These are phyloP conservation scores for Clivina fossor DNA, from an alignment of 2,888 invertebrate species.

Conservation along the genomic window DNA sequence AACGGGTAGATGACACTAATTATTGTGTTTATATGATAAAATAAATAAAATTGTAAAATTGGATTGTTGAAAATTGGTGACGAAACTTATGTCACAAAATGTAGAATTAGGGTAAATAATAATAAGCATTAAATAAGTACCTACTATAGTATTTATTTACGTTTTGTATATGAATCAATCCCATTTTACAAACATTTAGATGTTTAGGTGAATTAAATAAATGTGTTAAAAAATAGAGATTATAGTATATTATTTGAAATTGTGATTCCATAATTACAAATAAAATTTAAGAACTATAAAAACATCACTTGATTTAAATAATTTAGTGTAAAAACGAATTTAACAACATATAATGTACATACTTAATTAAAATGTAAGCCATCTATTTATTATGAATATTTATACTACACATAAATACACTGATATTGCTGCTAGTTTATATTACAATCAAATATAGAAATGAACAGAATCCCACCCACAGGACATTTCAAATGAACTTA, in stretches of 20 bases:
- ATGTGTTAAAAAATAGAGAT: conserved; percentile 32
- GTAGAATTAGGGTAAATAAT: too few species aligned
- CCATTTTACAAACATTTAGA: too few species aligned
- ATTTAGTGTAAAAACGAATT: conserved; percentile 45
- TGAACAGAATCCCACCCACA: conserved; percentile 16
- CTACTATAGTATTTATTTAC: too few species aligned
- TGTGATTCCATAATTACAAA: conserved; percentile 52
- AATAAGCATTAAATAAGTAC: too few species aligned
- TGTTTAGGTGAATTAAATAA: conserved; percentile 27
- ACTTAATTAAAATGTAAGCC: conserved; percentile 33
- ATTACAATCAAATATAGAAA: conserved; percentile 30
- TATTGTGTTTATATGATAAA: too few species aligned
- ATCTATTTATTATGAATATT: conserved; percentile 23
- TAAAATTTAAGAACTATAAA: conserved; percentile 48
- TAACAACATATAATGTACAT: conserved; percentile 34
- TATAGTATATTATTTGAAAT: conserved; percentile 45
- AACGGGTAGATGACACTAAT: too few species aligned
- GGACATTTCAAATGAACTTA: too few species aligned
- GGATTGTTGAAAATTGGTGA: too few species aligned
- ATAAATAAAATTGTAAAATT: too few species aligned
- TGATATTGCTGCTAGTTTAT: conserved; percentile 32
- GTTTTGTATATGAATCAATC: too few species aligned
- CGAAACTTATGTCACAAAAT: too few species aligned
- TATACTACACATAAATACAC: conserved; percentile 34
- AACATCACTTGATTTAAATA: conserved; percentile 48